These are phyloP conservation scores for Cydia amplana DNA, from an alignment of 1,140 invertebrate genomes.

Conservation along the genomic window DNA sequence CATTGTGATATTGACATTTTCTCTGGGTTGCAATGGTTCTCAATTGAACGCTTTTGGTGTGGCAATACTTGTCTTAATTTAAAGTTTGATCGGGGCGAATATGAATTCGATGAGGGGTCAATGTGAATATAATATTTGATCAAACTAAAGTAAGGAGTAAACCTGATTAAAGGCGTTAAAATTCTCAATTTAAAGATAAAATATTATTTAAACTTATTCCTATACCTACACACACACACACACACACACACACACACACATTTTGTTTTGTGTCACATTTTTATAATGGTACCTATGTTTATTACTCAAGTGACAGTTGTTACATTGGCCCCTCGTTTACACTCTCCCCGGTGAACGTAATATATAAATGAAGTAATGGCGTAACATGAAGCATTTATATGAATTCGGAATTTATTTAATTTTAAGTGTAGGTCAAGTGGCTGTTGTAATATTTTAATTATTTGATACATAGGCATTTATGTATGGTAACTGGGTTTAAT, in stretches of 20 bases:
- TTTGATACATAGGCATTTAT: conserved; percentile 30
- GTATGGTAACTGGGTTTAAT: conserved; percentile 13
- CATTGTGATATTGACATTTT: background rate
- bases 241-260: too few species aligned
- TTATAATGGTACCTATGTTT: too few species aligned
- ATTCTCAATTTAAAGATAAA: background rate
- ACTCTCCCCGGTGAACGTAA: background rate
- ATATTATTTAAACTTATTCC: background rate
- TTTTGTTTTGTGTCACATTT: too few species aligned
- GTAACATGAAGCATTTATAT: conserved; percentile 24
- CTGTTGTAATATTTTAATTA: conserved; percentile 27
- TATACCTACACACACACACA: too few species aligned
- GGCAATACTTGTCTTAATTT: background rate
- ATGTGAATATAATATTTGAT: background rate
- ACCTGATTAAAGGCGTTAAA: too few species aligned
- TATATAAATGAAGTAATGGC: conserved; percentile 12
- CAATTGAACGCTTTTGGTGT: background rate
- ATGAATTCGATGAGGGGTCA: background rate
- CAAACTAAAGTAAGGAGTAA: background rate
- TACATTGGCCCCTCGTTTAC: background rate
- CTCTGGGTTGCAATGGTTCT: background rate
- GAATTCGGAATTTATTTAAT: conserved; percentile 27
- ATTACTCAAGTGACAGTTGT: background rate
- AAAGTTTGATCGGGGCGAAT: conserved; percentile 2
- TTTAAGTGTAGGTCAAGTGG: conserved; percentile 26